Evolutionary conservation across 2,797 vertebrate genomes (phyloP).

Genomic region (Macropus fuliginosus): DNA sequence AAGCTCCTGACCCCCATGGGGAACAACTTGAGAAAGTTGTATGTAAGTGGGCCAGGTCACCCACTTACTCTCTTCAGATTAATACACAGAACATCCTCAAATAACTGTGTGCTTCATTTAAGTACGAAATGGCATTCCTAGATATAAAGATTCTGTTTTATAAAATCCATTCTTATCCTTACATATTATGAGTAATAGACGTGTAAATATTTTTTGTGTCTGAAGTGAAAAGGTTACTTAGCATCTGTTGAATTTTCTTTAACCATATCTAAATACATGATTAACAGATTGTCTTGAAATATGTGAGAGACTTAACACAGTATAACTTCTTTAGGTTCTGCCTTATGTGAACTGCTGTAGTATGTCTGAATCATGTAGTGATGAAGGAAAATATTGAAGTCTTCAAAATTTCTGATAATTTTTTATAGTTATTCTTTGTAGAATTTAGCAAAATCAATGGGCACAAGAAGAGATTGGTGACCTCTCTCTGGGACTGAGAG

Average conservation of each 20-base stretch:
- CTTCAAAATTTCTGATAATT: not conserved
- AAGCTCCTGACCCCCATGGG: not conserved
- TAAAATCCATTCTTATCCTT: not conserved
- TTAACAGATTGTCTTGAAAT: not conserved
- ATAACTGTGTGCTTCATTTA: not conserved
- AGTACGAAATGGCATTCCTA: not conserved
- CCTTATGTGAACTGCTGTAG: not conserved
- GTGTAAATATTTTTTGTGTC: not conserved
- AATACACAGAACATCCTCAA: not conserved
- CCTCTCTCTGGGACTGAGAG: not conserved
- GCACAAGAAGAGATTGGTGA: not conserved
- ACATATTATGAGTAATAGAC: not conserved
- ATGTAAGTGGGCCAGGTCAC: not conserved
- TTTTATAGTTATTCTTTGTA: not conserved
- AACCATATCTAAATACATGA: not conserved
- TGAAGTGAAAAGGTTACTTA: not conserved
- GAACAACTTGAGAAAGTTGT: not conserved
- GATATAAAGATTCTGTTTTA: not conserved
- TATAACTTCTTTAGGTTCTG: not conserved
- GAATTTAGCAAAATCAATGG: not conserved
- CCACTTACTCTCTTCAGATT: constrained; percentile 16
- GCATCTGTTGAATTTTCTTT: not conserved
- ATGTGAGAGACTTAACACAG: not conserved
- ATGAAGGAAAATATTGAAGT: not conserved
- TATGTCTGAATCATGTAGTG: not conserved